Conservation (phyloP, 2,797 vertebrate species). For the Lacerta agilis region DNA sequence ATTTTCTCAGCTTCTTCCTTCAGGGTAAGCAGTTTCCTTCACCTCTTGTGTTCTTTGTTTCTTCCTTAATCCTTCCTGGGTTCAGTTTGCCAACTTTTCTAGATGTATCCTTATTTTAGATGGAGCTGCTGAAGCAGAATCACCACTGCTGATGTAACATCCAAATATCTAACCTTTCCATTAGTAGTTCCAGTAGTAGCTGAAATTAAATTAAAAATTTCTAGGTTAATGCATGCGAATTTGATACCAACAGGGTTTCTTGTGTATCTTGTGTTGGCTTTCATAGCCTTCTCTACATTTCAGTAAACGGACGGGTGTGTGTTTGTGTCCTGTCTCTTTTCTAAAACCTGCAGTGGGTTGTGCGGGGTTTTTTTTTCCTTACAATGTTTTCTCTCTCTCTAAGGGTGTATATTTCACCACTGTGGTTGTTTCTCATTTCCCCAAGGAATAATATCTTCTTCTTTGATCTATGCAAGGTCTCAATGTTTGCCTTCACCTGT, state of each 20-base stretch:
- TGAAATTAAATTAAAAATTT: slow-evolving; percentile 32
- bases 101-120: slow-evolving; percentile 43
- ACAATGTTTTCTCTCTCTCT: not conserved
- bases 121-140: slow-evolving; percentile 34
- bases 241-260: not conserved
- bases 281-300: not conserved
- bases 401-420: not conserved
- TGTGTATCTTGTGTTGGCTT: not conserved
- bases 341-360: not conserved
- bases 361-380: not conserved
- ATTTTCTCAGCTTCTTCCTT: slow-evolving; percentile 77
- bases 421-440: not conserved
- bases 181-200: not conserved
- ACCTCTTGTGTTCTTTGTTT: slow-evolving; percentile 61
- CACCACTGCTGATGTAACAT: not conserved
- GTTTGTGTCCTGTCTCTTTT: not conserved
- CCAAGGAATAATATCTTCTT: not conserved
- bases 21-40: slow-evolving; percentile 78
- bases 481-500: not conserved
- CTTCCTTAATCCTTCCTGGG: slow-evolving; percentile 35
- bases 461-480: not conserved
- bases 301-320: not conserved
- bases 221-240: slow-evolving; percentile 17
- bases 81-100: slow-evolving; percentile 48
- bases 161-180: slow-evolving; percentile 23